Percentiles rank a stretch among this genome's conserved stretches.
Conservation (phyloP, 2,888 invertebrate species). For the Eugnorisma glareosa region DNA sequence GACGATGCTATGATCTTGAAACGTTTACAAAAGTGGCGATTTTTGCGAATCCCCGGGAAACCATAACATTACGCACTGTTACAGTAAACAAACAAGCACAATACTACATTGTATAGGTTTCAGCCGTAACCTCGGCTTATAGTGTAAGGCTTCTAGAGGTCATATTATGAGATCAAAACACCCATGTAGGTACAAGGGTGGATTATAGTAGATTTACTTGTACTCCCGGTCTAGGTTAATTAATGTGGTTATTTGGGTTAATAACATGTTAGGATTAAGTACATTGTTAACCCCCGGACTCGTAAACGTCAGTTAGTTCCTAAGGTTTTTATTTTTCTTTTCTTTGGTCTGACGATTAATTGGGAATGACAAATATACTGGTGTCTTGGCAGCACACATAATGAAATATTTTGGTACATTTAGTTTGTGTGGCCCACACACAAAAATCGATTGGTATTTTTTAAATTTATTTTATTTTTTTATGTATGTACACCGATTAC, state of each 20-base stretch:
- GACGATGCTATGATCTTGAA: not conserved
- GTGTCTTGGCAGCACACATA: too few relatives aligned
- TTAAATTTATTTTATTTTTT: too few relatives aligned
- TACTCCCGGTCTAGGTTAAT: constrained; percentile 21
- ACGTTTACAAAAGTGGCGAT: not conserved
- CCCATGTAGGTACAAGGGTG: constrained; percentile 44
- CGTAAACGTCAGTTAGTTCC: not conserved
- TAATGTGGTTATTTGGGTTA: constrained; percentile 8
- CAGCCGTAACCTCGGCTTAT: constrained; percentile 45
- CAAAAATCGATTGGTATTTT: too few relatives aligned
- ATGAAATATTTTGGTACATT: too few relatives aligned
- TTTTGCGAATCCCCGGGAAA: not conserved
- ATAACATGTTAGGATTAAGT: constrained; percentile 8
- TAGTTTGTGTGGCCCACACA: too few relatives aligned
- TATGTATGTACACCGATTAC: too few relatives aligned
- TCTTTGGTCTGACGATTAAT: not conserved
- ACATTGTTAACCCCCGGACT: not conserved
- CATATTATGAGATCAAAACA: constrained; percentile 45
- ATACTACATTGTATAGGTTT: constrained; percentile 39
- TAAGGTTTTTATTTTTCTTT: not conserved
- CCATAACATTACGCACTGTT: not conserved
- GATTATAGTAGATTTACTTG: constrained; percentile 34
- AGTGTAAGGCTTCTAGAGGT: constrained; percentile 52
- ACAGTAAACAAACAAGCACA: not conserved
- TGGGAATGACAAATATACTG: too few relatives aligned